These are phyloP conservation scores for Anagyrus pseudococci DNA, from an alignment of 2,888 invertebrate species.

Conservation along the genomic window DNA sequence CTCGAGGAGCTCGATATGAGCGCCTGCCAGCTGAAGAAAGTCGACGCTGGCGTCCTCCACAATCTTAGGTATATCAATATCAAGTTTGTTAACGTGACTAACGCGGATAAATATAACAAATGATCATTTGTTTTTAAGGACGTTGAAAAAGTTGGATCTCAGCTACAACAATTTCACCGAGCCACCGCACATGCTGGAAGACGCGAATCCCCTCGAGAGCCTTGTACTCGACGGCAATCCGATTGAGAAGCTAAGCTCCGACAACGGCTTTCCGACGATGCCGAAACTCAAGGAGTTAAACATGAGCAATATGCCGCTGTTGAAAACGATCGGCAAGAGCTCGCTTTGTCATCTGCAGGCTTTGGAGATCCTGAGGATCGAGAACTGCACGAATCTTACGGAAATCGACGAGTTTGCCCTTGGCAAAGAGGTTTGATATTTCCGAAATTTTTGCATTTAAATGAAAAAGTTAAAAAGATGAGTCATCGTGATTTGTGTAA, in stretches of 20 bases:
- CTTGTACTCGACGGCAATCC: constrained; percentile 77
- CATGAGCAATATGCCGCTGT: constrained; percentile 71
- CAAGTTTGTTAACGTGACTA: no score
- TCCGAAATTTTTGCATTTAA: no score
- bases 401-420: constrained; percentile 70
- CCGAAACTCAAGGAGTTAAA: constrained; percentile 70
- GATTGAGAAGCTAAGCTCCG: constrained; percentile 66
- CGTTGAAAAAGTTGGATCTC: constrained; percentile 70
- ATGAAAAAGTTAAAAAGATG: neutral
- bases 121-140: neutral
- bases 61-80: constrained; percentile 62
- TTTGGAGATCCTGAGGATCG: constrained; percentile 68
- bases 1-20: constrained; percentile 78
- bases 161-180: constrained; percentile 70
- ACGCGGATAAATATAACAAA: no score
- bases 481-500: neutral
- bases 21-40: constrained; percentile 68
- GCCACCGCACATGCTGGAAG: constrained; percentile 69
- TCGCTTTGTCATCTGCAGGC: constrained; percentile 67
- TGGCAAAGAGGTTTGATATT: constrained; percentile 43
- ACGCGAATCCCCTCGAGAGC: constrained; percentile 67
- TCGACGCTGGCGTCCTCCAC: constrained; percentile 74
- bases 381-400: constrained; percentile 70
- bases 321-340: constrained; percentile 66
- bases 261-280: constrained; percentile 69